phyloP scores from a whole-genome alignment of 92 coral and sea anemone species.

The Porites cylindrica region DNA sequence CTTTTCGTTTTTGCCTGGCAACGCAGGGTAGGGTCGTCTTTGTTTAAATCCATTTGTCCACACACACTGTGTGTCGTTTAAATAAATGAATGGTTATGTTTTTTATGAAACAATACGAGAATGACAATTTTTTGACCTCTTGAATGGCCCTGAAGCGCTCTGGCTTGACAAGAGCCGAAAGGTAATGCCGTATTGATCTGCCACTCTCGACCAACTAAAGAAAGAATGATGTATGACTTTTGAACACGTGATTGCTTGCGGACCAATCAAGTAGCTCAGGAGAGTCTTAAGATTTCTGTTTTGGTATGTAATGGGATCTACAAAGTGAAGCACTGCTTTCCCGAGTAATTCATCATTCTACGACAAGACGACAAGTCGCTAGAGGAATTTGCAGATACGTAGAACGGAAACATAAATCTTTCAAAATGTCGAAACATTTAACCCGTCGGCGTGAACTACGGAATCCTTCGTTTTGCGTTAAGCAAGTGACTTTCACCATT shows the following conservation, averaged over 20 bases:
- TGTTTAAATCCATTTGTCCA: constrained; percentile 17
- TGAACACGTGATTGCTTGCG: constrained; percentile 70
- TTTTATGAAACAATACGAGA: constrained; percentile 53
- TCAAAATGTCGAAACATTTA: constrained; percentile 36
- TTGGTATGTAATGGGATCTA: constrained; percentile 50
- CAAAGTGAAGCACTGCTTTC: constrained; percentile 19
- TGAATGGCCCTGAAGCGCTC: constrained; percentile 28
- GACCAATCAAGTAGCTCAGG: constrained; percentile 71
- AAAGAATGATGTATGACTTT: constrained; percentile 87
- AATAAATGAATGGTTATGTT: constrained; percentile 47
- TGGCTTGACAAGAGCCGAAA: constrained; percentile 66
- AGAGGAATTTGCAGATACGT: constrained; percentile 25
- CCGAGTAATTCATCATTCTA: constrained; percentile 60
- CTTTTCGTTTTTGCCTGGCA: constrained; percentile 42
- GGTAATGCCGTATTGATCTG: constrained; percentile 37
- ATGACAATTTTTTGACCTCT: constrained; percentile 82
- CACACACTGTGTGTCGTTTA: constrained; percentile 27
- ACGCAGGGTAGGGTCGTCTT: neutral
- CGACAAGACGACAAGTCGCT: constrained; percentile 32
- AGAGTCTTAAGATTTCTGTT: constrained; percentile 42
- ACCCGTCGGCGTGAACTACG: neutral
- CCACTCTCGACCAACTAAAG: constrained; percentile 50
- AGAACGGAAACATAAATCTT: constrained; percentile 58
- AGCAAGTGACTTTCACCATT: neutral
- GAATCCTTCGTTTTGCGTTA: too few species aligned